Evolutionary conservation across 2,797 vertebrate genomes (phyloP).

Genomic region (Diplodus puntazzo): DNA sequence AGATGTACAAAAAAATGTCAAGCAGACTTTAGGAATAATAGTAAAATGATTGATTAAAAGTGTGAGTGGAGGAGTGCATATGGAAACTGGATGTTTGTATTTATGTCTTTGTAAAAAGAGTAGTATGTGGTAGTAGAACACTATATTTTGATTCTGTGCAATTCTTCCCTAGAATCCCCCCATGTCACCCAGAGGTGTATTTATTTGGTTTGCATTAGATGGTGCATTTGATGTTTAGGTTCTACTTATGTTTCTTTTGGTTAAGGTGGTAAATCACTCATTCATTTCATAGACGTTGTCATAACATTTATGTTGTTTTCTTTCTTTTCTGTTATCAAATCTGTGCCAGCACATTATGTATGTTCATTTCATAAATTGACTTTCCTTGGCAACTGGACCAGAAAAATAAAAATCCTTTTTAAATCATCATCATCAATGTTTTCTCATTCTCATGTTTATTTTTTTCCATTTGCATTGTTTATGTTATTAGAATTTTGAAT

Average conservation of each 20-base stretch:
- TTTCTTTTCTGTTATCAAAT: slow-evolving; percentile 71
- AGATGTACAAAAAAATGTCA: slow-evolving; percentile 57
- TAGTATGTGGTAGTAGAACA: slow-evolving; percentile 73
- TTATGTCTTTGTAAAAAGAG: slow-evolving; percentile 75
- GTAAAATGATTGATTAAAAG: slow-evolving; percentile 56
- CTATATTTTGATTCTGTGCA: slow-evolving; percentile 85
- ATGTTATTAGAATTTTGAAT: slow-evolving; percentile 5
- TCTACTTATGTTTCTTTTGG: slow-evolving; percentile 73
- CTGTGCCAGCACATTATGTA: slow-evolving; percentile 78
- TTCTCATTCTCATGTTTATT: slow-evolving; percentile 40
- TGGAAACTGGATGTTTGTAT: slow-evolving; percentile 76
- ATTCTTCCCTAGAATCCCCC: slow-evolving; percentile 74
- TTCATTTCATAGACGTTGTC: slow-evolving; percentile 78
- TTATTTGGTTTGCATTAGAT: slow-evolving; percentile 85
- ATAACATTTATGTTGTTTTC: slow-evolving; percentile 67
- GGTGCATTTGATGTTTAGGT: slow-evolving; percentile 76
- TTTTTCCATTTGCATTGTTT: slow-evolving; percentile 13
- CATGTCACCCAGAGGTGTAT: slow-evolving; percentile 78
- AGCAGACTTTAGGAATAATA: slow-evolving; percentile 52
- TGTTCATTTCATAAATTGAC: slow-evolving; percentile 77
- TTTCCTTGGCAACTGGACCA: slow-evolving; percentile 79
- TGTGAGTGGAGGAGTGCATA: slow-evolving; percentile 61
- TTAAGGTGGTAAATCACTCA: slow-evolving; percentile 76
- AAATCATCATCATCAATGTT: slow-evolving; percentile 70
- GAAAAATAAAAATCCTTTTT: slow-evolving; percentile 86